Conservation (phyloP, 1,140 invertebrate genomes). For the Dinoponera quadriceps region DNA sequence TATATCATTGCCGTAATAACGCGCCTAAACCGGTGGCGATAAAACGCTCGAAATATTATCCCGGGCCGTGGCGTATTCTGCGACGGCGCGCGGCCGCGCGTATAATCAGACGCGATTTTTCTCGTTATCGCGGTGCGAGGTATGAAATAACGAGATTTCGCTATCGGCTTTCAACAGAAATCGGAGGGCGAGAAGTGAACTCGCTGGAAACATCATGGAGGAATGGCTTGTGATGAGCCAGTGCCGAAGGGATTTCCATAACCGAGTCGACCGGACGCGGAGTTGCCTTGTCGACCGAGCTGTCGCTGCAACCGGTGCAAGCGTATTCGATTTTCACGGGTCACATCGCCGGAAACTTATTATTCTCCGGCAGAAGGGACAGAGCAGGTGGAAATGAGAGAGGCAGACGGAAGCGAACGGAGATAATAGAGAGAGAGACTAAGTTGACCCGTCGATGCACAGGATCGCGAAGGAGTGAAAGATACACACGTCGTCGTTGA, state of each 20-base stretch:
- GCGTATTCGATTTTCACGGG: conserved; percentile 82
- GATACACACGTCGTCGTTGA: conserved; percentile 5
- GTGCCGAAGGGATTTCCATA: conserved; percentile 81
- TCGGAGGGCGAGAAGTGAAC: conserved; percentile 53
- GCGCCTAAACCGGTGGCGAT: conserved; percentile 18
- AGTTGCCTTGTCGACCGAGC: conserved; percentile 83
- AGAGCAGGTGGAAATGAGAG: neutral
- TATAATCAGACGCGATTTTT: conserved; percentile 68
- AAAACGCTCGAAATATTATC: conserved; percentile 49
- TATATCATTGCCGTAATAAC: conserved; percentile 49
- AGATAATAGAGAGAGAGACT: conserved; percentile 35
- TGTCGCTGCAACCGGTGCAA: conserved; percentile 83
- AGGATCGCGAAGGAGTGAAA: conserved; percentile 17
- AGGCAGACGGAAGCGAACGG: conserved; percentile 52
- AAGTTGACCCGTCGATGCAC: conserved; percentile 15
- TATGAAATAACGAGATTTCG: conserved; percentile 70
- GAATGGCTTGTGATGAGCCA: conserved; percentile 73
- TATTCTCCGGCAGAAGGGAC: conserved; percentile 71
- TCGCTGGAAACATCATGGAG: conserved; percentile 56
- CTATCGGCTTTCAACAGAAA: conserved; percentile 70
- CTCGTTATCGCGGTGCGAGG: conserved; percentile 64
- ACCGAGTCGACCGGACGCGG: conserved; percentile 81
- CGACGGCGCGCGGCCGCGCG: neutral
- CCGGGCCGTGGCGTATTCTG: neutral
- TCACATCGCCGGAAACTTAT: conserved; percentile 82